Evolutionary conservation across 2,113 vertebrate species (phyloP).

Genomic region (Psittacara wagleri): DNA sequence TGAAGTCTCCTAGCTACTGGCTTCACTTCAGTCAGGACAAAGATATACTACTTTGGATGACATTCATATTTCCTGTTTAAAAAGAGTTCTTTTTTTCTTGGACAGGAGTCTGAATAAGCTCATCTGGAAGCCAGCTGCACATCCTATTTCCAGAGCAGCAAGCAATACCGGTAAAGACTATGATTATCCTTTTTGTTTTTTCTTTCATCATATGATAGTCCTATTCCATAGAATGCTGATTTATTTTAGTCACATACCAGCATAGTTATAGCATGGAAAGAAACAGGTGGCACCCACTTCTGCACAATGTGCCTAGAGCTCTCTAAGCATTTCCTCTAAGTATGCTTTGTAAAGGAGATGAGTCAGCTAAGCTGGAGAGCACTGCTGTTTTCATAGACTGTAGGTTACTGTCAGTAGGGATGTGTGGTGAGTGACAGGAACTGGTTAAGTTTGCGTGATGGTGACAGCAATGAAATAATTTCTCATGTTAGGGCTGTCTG

Average conservation of each 20-base stretch:
- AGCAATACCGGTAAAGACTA: not conserved
- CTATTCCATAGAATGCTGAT: not conserved
- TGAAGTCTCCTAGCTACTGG: not conserved
- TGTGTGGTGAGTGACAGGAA: not conserved
- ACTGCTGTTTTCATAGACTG: not conserved
- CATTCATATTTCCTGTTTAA: not conserved
- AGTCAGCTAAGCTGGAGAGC: slow-evolving; percentile 19
- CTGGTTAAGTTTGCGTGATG: not conserved
- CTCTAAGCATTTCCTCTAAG: slow-evolving; percentile 32
- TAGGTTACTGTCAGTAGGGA: not conserved
- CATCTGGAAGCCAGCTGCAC: not conserved
- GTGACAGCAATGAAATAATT: not conserved
- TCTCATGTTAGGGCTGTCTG: not conserved
- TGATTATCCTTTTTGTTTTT: not conserved
- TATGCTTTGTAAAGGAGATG: slow-evolving; percentile 40
- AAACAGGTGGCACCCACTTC: slow-evolving; percentile 20
- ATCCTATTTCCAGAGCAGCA: not conserved
- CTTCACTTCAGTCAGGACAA: not conserved
- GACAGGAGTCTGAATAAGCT: not conserved
- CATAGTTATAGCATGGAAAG: not conserved
- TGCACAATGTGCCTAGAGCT: slow-evolving; percentile 3
- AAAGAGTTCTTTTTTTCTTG: not conserved
- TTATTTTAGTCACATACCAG: not conserved
- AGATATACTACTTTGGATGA: not conserved
- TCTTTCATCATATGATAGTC: not conserved